A percentile compares a stretch with the other conserved stretches of the same genome.
These are phyloP conservation scores for Romanogobio albipinnatus DNA, from an alignment of 2,113 vertebrate species.

Conservation along the genomic window DNA sequence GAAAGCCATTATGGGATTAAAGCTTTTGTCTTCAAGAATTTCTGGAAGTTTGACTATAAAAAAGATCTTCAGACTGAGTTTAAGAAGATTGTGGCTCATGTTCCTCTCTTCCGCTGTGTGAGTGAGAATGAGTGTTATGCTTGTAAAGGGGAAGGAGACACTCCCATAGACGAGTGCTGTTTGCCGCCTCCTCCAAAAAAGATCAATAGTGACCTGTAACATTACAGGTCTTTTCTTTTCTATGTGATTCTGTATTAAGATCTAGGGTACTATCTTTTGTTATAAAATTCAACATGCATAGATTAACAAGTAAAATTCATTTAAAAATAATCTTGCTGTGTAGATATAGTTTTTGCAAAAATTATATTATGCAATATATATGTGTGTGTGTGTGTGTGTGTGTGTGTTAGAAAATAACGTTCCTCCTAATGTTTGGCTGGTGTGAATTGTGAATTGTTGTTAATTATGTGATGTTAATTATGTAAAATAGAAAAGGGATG, in stretches of 20 bases:
- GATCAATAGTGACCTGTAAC: background rate
- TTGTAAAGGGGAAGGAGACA: background rate
- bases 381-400: too few species aligned
- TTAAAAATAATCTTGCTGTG: too few species aligned
- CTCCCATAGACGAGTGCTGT: background rate
- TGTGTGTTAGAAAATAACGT: too few species aligned
- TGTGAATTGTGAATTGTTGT: too few species aligned
- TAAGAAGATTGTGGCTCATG: background rate
- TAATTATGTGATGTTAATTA: too few species aligned
- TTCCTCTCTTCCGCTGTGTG: slow-evolving; percentile 32
- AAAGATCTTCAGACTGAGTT: background rate
- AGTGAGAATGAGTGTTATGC: background rate
- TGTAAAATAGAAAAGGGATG: too few species aligned
- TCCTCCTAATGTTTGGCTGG: too few species aligned
- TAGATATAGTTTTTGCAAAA: too few species aligned
- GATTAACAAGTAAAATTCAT: background rate
- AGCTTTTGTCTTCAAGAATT: slow-evolving; percentile 8
- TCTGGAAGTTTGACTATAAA: background rate
- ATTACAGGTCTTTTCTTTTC: background rate
- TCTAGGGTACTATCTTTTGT: background rate
- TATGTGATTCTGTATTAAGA: background rate
- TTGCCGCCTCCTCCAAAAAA: background rate
- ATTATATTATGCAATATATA: too few species aligned
- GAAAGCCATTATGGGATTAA: background rate
- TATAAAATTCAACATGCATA: background rate